Percentiles rank a stretch among this genome's conserved stretches.
Conservation (phyloP, 1,140 invertebrate species). For the Andrena cerasifolii region DNA sequence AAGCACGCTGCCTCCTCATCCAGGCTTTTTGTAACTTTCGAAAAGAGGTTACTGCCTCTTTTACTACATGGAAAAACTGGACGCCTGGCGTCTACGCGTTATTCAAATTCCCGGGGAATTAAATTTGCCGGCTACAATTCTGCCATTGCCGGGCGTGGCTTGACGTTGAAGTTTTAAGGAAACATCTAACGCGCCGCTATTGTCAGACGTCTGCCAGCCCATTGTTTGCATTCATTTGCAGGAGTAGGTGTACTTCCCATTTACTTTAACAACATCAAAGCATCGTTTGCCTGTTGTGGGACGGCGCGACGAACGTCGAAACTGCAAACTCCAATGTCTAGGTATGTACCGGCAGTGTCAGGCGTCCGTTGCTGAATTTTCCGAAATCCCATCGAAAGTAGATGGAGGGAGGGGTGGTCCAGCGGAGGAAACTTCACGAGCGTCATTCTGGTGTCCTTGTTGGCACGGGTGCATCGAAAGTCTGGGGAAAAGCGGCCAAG, state of each 20-base stretch:
- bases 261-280: slow-evolving; percentile 54
- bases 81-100: slow-evolving; percentile 14
- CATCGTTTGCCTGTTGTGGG: slow-evolving; percentile 33
- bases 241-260: slow-evolving; percentile 35
- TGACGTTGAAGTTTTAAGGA: slow-evolving; percentile 53
- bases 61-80: slow-evolving; percentile 27
- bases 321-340: no score
- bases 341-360: slow-evolving; percentile 4
- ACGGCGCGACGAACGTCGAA: slow-evolving; percentile 20
- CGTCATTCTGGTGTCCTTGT: background rate
- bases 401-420: background rate
- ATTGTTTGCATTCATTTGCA: slow-evolving; percentile 61
- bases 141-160: slow-evolving; percentile 38
- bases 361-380: slow-evolving; percentile 49
- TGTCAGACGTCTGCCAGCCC: slow-evolving; percentile 23
- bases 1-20: background rate
- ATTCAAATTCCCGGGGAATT: slow-evolving; percentile 53
- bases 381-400: background rate
- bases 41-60: no score
- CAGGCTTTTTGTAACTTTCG: background rate
- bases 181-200: slow-evolving; percentile 4
- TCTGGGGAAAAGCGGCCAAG: background rate
- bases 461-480: background rate
- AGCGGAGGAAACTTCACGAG: background rate
- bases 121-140: slow-evolving; percentile 39